Evolutionary conservation across 1,140 invertebrate species (phyloP), one percentile per base, ranked within the genome.

Genomic region (Panagrolaimus sp.): DNA sequence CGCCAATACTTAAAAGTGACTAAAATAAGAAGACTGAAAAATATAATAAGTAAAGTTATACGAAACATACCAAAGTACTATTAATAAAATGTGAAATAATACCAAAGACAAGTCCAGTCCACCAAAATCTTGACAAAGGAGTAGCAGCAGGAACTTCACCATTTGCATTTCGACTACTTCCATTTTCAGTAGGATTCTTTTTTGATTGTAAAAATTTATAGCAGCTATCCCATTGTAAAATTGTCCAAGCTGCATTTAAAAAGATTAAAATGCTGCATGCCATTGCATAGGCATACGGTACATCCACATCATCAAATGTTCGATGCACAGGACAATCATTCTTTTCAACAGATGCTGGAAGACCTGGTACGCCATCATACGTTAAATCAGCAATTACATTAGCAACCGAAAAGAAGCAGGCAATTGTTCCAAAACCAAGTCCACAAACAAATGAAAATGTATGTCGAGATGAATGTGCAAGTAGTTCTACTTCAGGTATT

Each of bases 231-330:
- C 51, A 57, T 57, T 57, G 51, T 3, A 57, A 27, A 20, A 57
- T 27, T 2, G 51, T 57, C 51, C 51, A 57, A 57, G 20, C 20
- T 9, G 27, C 51, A 57, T 57, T 57, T 27, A 57, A 57, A 16
- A 57, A 57, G 20, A 57, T 20, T 1, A 57, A 27, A 11, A 57
- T 25, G 20, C 51, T 57, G 1, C 20, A 57, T 13, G 51, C 51
- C 20, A 25, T 57, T 27, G 51, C 51, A 20, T 57, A 57, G 11
- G 51, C 51, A 57, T 57, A 57, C 51, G 51, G 51, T 57, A 57
- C 51, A 57, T 57, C 51, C 14, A 57, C 51, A 27, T 57, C 51
- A 16, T 57, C 20, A 57, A 25, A 57, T 0, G 51, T 57, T 13
- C 51, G 51, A 11, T 20, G 20, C 0, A 5, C 16, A n/a, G 51